Conservation (phyloP, 2,113 vertebrate genomes). For the Dromas ardeola region DNA sequence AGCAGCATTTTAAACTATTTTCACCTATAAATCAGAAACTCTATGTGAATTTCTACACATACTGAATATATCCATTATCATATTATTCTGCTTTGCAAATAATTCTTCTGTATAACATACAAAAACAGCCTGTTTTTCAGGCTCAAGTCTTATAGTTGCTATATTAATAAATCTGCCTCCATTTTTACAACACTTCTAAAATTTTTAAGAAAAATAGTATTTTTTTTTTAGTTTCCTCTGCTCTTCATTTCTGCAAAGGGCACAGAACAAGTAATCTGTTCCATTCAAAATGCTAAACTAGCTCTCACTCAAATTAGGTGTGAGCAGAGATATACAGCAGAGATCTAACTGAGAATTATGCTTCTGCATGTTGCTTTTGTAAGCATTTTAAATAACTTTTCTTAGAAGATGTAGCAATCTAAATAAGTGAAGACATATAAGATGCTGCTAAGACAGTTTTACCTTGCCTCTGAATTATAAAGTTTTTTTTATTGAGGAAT, state of each 20-base stretch:
- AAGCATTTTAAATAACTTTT: not conserved
- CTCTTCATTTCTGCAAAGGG: not conserved
- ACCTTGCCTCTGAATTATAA: not conserved
- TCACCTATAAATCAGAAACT: not conserved
- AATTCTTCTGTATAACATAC: not conserved
- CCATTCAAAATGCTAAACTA: not conserved
- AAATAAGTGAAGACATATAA: not conserved
- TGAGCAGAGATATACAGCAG: not conserved
- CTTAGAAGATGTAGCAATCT: not conserved
- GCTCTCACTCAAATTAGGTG: not conserved
- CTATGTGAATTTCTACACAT: not conserved
- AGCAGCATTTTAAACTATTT: not conserved
- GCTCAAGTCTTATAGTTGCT: not conserved
- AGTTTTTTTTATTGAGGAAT: not conserved
- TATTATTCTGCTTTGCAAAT: not conserved
- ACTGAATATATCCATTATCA: not conserved
- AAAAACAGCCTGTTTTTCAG: not conserved
- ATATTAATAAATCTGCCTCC: not conserved
- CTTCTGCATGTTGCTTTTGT: not conserved
- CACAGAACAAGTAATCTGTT: not conserved
- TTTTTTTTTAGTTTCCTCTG: not conserved
- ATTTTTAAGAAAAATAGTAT: not conserved
- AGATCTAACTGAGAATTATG: not conserved
- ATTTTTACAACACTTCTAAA: not conserved
- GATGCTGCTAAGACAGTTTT: not conserved